Base-by-base conservation (phyloP, 2,888 invertebrate species). In the Synergus japonicus region DNA sequence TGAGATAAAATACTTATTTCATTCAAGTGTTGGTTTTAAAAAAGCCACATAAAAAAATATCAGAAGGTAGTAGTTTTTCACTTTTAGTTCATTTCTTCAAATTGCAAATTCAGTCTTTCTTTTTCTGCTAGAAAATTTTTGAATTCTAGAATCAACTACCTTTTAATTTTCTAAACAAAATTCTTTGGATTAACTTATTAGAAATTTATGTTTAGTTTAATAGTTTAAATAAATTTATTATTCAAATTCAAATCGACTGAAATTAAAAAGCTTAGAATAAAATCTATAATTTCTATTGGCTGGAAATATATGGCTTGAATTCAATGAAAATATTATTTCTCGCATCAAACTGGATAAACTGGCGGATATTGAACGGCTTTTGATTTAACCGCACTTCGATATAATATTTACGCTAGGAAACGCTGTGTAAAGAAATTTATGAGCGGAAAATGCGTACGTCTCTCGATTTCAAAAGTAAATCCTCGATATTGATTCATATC, bases 321-420 rank as follows among this genome's bases (percentile, higher is more conserved):
- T 49, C 69, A 77, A 82, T 78, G 81, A 81, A 87, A 87, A 87
- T 87, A 88, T 87, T 88, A 87, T 87, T 87, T 85, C 84, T 85
- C 84, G 81, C 80, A 84, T 84, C 86, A 79, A 63, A 80, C 80
- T 83, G 76, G 73, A 83, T 82, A 82, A 84, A 78, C 49, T 54
- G n/a, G 18, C 76, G 78, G 77, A 84, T 83, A 77, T 67, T 64
- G 82, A 82, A 76, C 77, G 77, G 82, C 82, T 78, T 82, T 83
- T 79, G 69, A 82, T 43, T 64, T 54, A 63, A 79, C 80, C 81
- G 65, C 78, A 79, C 65, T 82, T 82, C 78, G 77, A 85, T 83
- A 80, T 80, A 84, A 85, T 83, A 85, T 86, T 86, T 86, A 85
- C 80, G 76, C 79, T 67, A 22, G 46, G 13, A 43, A 43, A n/a